Evolutionary conservation across 2,113 vertebrate genomes (phyloP), one percentile per base, ranked within the genome.

Genomic region (Rhabdornis inornatus): DNA sequence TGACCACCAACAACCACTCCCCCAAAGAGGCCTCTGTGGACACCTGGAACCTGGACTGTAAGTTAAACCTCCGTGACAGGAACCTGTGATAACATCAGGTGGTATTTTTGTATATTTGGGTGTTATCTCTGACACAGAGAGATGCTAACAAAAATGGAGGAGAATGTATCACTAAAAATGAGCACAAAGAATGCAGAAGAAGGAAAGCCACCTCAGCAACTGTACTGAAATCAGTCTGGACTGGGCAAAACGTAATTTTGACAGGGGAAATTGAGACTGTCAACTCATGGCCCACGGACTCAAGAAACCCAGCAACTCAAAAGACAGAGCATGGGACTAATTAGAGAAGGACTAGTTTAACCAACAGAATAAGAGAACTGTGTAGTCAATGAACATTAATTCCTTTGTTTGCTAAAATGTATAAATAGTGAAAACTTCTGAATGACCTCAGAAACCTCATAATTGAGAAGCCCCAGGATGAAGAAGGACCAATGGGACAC

Each of bases 41-140:
- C 30, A n/a, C 15, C 40, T 40, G 40, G 49, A 63, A 25, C 6
- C 11, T 40, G 47, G 49, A 47, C 40, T 49, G 9, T 49, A 35
- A 71, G 1, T 63, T 63, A 70, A 40, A 11, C 13, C 7, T 40
- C 40, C 0, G 0, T 22, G 23, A 25, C 7, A 47, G 35, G 20
- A 53, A 22, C 2, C 13, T 55, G 21, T 61, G 30, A 49, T 40
- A 61, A 47, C 14, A 47, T 23, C 15, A 40, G 17, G 10, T 11
- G 21, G 14, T 22, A 13, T n/a, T 61, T 35, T 55, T 55, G 20
- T 22, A 52, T 52, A 52, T 28, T 17, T 15, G 5, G 14, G 3
- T 69, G 28, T 27, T 31, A 8, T 40, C n/a, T 53, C 28, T 0
- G 1, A 15, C 17, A 11, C 4, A 18, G 21, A 28, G 45, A 12